phyloP scores from a whole-genome alignment of 2,797 vertebrate species.

The Morelia viridis region DNA sequence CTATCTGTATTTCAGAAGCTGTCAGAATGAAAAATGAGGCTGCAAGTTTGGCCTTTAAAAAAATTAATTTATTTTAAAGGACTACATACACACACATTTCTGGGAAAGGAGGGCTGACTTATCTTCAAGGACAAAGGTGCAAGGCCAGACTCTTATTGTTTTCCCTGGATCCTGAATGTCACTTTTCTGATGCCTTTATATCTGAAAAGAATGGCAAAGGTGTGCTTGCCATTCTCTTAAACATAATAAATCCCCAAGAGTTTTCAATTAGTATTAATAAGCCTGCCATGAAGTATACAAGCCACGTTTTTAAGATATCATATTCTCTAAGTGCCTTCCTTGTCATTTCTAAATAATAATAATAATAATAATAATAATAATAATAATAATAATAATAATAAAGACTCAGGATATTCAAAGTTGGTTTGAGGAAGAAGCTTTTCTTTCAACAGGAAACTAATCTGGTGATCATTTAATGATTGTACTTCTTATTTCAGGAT shows the following conservation, averaged over 20 bases:
- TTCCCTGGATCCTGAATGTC: slow-evolving; percentile 39
- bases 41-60: slow-evolving; percentile 72
- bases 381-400: background rate
- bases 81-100: slow-evolving; percentile 45
- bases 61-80: slow-evolving; percentile 75
- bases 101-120: slow-evolving; percentile 29
- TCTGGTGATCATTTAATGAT: background rate
- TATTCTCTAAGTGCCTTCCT: slow-evolving; percentile 26
- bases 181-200: slow-evolving; percentile 42
- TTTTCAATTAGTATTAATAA: slow-evolving; percentile 43
- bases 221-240: slow-evolving; percentile 32
- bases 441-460: background rate
- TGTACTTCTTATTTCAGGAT: background rate
- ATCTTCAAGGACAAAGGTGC: slow-evolving; percentile 46
- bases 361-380: no score
- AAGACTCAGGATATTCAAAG: background rate
- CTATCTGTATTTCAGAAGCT: slow-evolving; percentile 69
- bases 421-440: background rate
- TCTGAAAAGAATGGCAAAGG: slow-evolving; percentile 8
- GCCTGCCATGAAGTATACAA: slow-evolving; percentile 31
- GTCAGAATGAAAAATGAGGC: slow-evolving; percentile 77
- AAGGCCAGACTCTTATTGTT: slow-evolving; percentile 16
- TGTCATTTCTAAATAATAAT: slow-evolving; percentile 21
- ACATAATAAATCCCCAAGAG: slow-evolving; percentile 35
- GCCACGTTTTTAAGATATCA: slow-evolving; percentile 32